Evolutionary conservation across 2,113 vertebrate species (phyloP).

Genomic region (Castor canadensis): DNA sequence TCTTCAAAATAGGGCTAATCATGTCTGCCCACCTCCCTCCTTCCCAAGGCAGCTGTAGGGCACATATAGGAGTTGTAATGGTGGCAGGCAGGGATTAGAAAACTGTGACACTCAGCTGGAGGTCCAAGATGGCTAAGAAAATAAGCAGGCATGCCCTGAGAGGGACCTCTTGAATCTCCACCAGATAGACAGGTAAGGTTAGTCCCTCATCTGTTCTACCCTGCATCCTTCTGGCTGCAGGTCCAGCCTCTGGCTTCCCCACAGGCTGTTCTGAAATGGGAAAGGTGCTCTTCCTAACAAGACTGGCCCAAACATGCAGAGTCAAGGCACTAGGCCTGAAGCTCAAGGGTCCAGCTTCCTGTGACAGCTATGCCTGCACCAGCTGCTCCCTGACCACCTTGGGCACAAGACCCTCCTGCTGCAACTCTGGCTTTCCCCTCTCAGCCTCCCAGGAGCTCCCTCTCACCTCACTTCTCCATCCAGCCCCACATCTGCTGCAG

Average conservation of each 20-base stretch:
- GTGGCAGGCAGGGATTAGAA: not conserved
- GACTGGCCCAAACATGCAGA: not conserved
- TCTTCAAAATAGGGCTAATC: not conserved
- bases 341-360: not conserved
- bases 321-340: not conserved
- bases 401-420: not conserved
- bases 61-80: not conserved
- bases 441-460: not conserved
- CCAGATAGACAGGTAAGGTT: not conserved
- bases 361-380: not conserved
- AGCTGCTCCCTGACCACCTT: too few relatives aligned
- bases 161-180: not conserved
- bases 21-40: not conserved
- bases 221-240: not conserved
- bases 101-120: not conserved
- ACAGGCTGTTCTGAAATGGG: not conserved
- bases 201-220: not conserved
- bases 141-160: not conserved
- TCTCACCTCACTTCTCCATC: not conserved
- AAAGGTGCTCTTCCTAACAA: not conserved
- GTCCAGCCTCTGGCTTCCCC: not conserved
- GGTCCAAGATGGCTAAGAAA: not conserved
- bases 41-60: not conserved
- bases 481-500: not conserved
- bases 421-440: not conserved